Base-by-base conservation (phyloP, 1,140 invertebrate genomes). In the Pseudomyrmex cubaensis region DNA sequence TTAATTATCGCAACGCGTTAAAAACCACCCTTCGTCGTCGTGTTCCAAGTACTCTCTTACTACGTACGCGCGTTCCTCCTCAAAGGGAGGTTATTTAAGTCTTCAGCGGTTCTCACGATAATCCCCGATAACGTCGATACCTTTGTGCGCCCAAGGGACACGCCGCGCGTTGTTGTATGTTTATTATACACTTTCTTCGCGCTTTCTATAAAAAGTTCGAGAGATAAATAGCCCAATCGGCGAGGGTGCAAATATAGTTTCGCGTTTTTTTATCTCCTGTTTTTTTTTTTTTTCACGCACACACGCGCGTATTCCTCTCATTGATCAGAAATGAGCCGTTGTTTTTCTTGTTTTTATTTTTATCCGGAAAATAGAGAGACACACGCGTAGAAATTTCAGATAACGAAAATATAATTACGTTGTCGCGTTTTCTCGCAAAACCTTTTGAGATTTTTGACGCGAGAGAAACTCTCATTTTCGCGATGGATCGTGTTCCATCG, bases 21-120 rank as follows among this genome's bases (percentile, higher is more conserved):
- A 80, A 80, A 80, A 46, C 7, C 44, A 74, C 59, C 25, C 61
- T 75, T 72, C 66, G 46, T 70, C n/a, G 46, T 67, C 35, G 35
- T 44, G 44, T 80, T 72, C 54, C 15, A 59, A 48, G 54, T 44
- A 78, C 17, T 78, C 76, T 70, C 25, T 50, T 70, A 35, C 35
- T 35, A 57, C 52, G 35, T 78, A 69, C 10, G 13, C 52, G 10
- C 54, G 22, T 66, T 70, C 15, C 56, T 80, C 44, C 67, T 80
- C 76, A 80, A 80, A 80, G 76, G 56, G 66, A 80, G 76, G 76
- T 72, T 80, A 80, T 80, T 80, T 80, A 80, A 72, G 76, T 80
- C 76, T 72, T 72, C 66, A 80, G 76, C 76, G 44, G 48, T 59
- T 76, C 59, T 20, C 56, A 61, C 72, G 72, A 20, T 67, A 67